Evolutionary conservation across 2,113 vertebrate species (phyloP).

Genomic region (Rostratula benghalensis): DNA sequence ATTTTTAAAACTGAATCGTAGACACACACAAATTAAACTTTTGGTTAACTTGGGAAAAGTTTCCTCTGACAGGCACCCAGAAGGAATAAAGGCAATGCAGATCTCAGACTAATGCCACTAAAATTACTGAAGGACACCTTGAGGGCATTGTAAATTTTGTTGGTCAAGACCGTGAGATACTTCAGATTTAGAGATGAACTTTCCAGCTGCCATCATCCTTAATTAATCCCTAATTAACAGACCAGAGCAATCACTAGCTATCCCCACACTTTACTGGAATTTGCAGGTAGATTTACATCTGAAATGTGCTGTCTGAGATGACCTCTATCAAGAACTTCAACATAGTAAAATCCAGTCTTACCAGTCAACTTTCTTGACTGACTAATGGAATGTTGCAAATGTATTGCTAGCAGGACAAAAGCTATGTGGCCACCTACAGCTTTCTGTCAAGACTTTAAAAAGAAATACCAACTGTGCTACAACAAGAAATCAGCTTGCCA

Average conservation of each 20-base stretch:
- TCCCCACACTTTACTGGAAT: neutral
- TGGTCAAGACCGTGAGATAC: neutral
- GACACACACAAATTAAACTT: neutral
- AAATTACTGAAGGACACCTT: neutral
- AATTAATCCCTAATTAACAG: neutral
- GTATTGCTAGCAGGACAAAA: constrained; percentile 15
- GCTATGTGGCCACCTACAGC: constrained; percentile 16
- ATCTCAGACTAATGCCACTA: neutral
- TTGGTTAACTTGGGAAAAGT: neutral
- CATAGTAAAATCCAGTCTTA: neutral
- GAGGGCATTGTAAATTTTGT: neutral
- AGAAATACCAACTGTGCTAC: constrained; percentile 61
- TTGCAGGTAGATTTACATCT: neutral
- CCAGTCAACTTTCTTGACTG: neutral
- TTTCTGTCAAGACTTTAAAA: constrained; percentile 67
- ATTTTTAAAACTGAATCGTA: too few species aligned
- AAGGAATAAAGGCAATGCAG: neutral
- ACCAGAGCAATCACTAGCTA: neutral
- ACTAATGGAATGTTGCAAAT: neutral
- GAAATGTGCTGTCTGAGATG: neutral
- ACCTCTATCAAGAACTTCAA: neutral
- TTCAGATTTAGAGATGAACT: neutral
- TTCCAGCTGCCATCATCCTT: neutral
- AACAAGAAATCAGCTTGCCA: constrained; percentile 67
- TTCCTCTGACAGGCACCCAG: neutral